These are phyloP conservation scores for Exephanes ischioxanthus DNA, from an alignment of 2,888 invertebrate genomes.

Conservation along the genomic window DNA sequence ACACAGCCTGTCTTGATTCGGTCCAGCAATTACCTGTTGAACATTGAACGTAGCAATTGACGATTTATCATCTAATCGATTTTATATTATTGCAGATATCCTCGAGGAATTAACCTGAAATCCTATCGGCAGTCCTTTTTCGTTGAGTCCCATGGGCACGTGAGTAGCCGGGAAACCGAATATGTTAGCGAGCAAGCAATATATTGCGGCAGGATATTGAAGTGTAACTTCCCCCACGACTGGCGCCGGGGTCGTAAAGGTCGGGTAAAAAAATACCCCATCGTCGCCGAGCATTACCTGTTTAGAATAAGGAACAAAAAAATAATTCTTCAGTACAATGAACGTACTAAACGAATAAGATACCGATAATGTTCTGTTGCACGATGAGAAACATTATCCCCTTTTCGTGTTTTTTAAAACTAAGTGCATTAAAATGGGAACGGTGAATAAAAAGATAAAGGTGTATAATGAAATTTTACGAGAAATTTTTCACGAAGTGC, in stretches of 20 bases:
- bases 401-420: not conserved
- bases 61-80: not conserved
- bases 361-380: not conserved
- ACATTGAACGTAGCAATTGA: slow-evolving; percentile 21
- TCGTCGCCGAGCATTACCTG: slow-evolving; percentile 88
- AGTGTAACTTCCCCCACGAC: slow-evolving; percentile 86
- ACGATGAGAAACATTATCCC: too few relatives aligned
- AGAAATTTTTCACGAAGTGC: slow-evolving; percentile 75
- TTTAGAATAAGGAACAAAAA: slow-evolving; percentile 55
- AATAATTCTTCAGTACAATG: not conserved
- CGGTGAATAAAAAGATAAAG: slow-evolving; percentile 19
- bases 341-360: not conserved
- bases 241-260: slow-evolving; percentile 85
- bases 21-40: slow-evolving; percentile 89
- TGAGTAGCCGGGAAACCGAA: slow-evolving; percentile 91
- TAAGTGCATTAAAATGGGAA: not conserved
- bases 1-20: slow-evolving; percentile 92
- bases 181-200: slow-evolving; percentile 90
- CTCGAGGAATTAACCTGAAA: slow-evolving; percentile 87
- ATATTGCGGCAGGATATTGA: slow-evolving; percentile 87
- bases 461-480: slow-evolving; percentile 56
- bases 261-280: slow-evolving; percentile 86
- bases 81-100: not conserved
- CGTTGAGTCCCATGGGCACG: slow-evolving; percentile 89
- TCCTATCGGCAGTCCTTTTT: slow-evolving; percentile 90